These are phyloP conservation scores for Hycleus cichorii DNA, from an alignment of 1,140 invertebrate genomes.

Conservation along the genomic window DNA sequence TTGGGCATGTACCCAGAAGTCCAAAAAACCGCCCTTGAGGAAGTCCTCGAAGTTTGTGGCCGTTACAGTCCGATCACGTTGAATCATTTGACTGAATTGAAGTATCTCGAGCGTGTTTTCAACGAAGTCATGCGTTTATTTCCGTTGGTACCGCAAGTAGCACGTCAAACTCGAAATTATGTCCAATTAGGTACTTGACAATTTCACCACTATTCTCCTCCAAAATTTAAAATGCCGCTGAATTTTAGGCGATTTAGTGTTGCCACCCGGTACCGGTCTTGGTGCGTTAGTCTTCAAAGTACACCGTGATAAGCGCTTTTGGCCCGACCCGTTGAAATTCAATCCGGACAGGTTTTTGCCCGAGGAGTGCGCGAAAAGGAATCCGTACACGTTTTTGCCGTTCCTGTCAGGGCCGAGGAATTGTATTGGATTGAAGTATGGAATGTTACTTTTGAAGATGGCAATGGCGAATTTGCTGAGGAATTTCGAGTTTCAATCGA, in stretches of 20 bases:
- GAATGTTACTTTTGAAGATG: too few relatives aligned
- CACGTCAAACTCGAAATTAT: background rate
- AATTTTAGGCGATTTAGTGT: background rate
- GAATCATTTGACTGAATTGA: background rate
- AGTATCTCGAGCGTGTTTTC: background rate
- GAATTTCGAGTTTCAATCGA: too few relatives aligned
- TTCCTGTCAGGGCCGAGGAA: background rate
- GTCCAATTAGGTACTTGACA: background rate
- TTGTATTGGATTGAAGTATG: background rate
- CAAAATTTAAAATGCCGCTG: background rate
- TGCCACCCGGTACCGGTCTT: background rate
- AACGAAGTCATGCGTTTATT: background rate
- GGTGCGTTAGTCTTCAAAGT: slow-evolving; percentile 15
- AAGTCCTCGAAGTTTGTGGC: background rate
- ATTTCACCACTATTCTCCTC: background rate
- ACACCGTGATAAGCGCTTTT: slow-evolving; percentile 45
- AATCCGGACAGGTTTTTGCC: slow-evolving; percentile 61
- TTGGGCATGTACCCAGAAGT: background rate
- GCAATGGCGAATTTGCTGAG: too few relatives aligned
- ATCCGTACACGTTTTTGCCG: slow-evolving; percentile 22
- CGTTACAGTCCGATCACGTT: background rate
- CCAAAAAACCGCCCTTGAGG: background rate
- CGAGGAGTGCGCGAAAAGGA: slow-evolving; percentile 40
- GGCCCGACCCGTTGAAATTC: slow-evolving; percentile 55
- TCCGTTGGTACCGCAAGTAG: background rate